Percentiles rank a stretch among this genome's conserved stretches.
Evolutionary conservation across 2,113 vertebrate genomes (phyloP).

Genomic region (Pygoscelis antarcticus): DNA sequence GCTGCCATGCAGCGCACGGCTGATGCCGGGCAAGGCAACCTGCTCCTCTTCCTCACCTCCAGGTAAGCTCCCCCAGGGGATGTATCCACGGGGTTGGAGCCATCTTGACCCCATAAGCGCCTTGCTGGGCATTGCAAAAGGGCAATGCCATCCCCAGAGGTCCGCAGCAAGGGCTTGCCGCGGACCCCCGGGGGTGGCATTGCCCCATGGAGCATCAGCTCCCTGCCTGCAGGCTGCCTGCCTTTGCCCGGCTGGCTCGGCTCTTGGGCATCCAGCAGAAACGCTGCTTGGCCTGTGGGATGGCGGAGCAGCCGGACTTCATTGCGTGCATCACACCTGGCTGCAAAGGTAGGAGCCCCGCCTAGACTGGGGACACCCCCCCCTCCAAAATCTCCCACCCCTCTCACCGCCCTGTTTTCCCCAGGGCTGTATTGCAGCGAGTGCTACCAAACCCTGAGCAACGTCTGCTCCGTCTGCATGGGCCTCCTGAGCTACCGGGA

Average conservation of each 20-base stretch:
- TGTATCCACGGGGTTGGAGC: neutral
- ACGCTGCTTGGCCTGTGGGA: constrained; percentile 80
- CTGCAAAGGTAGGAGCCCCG: constrained; percentile 76
- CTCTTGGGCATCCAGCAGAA: constrained; percentile 11
- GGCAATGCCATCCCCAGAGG: neutral
- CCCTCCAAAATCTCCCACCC: too few species aligned
- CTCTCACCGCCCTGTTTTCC: accelerated
- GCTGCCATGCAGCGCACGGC: neutral
- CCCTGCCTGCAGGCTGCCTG: neutral
- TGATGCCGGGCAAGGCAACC: neutral
- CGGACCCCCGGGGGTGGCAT: neutral
- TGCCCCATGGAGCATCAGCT: neutral
- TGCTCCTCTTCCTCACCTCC: constrained; percentile 64
- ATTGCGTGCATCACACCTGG: constrained; percentile 67
- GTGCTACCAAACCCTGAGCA: constrained; percentile 75
- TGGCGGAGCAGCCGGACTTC: neutral
- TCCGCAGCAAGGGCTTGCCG: neutral
- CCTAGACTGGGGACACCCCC: too few species aligned
- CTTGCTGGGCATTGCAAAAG: neutral
- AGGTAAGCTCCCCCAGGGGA: constrained; percentile 22
- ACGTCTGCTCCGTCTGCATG: constrained; percentile 75
- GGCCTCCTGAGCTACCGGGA: constrained; percentile 66
- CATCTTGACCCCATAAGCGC: accelerated
- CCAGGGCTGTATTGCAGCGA: constrained; percentile 78
- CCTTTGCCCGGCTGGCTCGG: constrained; percentile 36